Base-by-base conservation (phyloP, 2,797 vertebrate genomes). In the Heliangelus exortis region DNA sequence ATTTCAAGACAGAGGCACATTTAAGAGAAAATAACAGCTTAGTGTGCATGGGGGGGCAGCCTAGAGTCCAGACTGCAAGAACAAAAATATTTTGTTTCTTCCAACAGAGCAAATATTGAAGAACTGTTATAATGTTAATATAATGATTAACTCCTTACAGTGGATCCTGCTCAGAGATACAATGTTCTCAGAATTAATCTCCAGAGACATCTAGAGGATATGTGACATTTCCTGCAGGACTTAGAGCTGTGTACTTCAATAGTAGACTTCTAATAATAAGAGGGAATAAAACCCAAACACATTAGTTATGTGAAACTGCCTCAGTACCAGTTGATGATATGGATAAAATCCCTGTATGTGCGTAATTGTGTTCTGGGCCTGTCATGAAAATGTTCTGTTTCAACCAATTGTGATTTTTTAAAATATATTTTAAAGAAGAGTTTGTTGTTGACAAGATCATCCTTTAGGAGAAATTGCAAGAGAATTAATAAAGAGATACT, bases 161-260 rank as follows among this genome's bases (percentile, higher is more conserved):
- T 41, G 43, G n/a, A 81, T 92, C 34, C 58, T 85, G 13, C 65
- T 87, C 53, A 61, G 63, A 81, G 39, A 93, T 92, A 29, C 3
- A 76, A 4, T 78, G 65, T 84, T 74, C 41, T 87, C 79, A 65
- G 81, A 93, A 75, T 83, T 93, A 95, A 93, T 92, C 81, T 90
- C 84, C 75, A 61, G 86, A 92, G 87, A 78, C 41, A 89, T 94
- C 78, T 83, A 90, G 75, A 93, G 61, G 67, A 76, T 89, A 41
- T 58, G 61, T 75, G 58, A 41, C 72, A 34, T 94, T 81, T 47
- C 31, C 22, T 87, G 61, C 7, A 61, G 78, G 54, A 81, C 28
- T 55, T 72, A 22, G 29, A 74, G 19, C 29, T 67, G 10, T 58
- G 21, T 93, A 34, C 69, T 87, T 87, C 65, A 59, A 17, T 41